Evolutionary conservation across 2,888 invertebrate genomes (phyloP).

Genomic region (Orthonychiurus folsomi): DNA sequence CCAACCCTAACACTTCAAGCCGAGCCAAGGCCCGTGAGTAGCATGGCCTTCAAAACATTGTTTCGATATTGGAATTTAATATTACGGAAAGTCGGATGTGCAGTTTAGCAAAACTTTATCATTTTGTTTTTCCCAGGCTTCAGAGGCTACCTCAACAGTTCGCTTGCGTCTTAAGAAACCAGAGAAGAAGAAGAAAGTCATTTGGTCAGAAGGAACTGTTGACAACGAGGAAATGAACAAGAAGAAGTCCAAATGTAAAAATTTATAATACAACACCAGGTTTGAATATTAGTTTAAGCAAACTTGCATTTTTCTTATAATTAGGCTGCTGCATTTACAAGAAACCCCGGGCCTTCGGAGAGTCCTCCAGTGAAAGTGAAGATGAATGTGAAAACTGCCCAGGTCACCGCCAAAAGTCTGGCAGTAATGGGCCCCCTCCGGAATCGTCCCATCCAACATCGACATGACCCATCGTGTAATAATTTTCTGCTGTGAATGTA

Average conservation of each 20-base stretch:
- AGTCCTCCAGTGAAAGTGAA: slow-evolving; percentile 70
- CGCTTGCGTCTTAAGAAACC: slow-evolving; percentile 60
- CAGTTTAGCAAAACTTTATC: no score
- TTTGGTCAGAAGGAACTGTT: slow-evolving; percentile 81
- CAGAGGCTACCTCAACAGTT: not conserved
- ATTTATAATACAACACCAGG: no score
- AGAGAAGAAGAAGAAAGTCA: slow-evolving; percentile 65
- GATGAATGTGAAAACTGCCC: slow-evolving; percentile 65
- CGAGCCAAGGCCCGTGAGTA: not conserved
- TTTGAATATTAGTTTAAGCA: slow-evolving; percentile 7
- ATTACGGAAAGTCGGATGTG: no score
- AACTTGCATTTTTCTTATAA: no score
- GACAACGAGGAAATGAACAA: slow-evolving; percentile 92
- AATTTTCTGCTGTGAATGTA: no score
- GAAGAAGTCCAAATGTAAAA: slow-evolving; percentile 95
- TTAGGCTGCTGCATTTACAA: slow-evolving; percentile 89
- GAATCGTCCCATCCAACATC: no score
- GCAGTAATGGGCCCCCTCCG: not conserved
- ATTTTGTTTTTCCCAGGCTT: not conserved
- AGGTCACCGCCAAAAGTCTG: slow-evolving; percentile 58
- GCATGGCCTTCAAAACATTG: not conserved
- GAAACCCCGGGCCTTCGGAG: slow-evolving; percentile 78
- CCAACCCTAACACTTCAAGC: not conserved
- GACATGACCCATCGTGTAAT: no score
- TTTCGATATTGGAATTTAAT: not conserved